Evolutionary conservation across 1,140 invertebrate species (phyloP).

Genomic region (Pseudomyrmex sp.): DNA sequence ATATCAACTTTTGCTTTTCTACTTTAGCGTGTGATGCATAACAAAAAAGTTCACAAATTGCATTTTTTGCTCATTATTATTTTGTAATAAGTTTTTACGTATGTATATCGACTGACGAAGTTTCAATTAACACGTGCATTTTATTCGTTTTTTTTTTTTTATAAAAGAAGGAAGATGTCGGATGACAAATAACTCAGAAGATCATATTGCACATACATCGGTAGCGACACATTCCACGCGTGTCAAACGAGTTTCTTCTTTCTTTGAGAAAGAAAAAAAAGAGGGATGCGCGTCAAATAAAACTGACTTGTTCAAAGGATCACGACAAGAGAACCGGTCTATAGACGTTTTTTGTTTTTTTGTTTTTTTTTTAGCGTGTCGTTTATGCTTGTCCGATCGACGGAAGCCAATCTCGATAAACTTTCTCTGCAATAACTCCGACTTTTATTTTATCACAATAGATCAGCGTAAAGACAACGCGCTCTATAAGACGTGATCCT

Average conservation of each 20-base stretch:
- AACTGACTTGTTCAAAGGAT: slow-evolving; percentile 33
- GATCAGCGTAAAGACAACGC: slow-evolving; percentile 69
- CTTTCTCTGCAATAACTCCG: slow-evolving; percentile 62
- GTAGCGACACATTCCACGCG: slow-evolving; percentile 30
- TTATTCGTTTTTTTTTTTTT: not conserved
- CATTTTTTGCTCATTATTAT: not conserved
- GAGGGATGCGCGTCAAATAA: slow-evolving; percentile 20
- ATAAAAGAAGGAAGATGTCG: not conserved
- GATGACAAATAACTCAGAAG: slow-evolving; percentile 9
- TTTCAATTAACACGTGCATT: not conserved
- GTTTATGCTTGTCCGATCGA: slow-evolving; percentile 37
- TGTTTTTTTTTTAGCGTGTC: slow-evolving; percentile 10
- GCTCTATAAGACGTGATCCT: slow-evolving; percentile 45
- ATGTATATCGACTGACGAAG: too few relatives aligned
- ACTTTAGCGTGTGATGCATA: too few relatives aligned
- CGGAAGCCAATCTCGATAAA: slow-evolving; percentile 44
- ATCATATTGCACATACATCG: slow-evolving; percentile 26
- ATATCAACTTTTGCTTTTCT: not conserved
- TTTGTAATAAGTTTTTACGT: too few relatives aligned
- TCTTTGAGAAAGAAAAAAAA: slow-evolving; percentile 40
- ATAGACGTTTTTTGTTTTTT: not conserved
- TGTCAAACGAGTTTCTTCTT: slow-evolving; percentile 39
- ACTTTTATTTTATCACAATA: slow-evolving; percentile 61
- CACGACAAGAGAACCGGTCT: not conserved
- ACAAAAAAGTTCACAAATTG: slow-evolving; percentile 11